Evolutionary conservation across 92 coral and sea anemone species (phyloP), one percentile per base, ranked within the genome.

Genomic region (Zoanthus sansibaricus): DNA sequence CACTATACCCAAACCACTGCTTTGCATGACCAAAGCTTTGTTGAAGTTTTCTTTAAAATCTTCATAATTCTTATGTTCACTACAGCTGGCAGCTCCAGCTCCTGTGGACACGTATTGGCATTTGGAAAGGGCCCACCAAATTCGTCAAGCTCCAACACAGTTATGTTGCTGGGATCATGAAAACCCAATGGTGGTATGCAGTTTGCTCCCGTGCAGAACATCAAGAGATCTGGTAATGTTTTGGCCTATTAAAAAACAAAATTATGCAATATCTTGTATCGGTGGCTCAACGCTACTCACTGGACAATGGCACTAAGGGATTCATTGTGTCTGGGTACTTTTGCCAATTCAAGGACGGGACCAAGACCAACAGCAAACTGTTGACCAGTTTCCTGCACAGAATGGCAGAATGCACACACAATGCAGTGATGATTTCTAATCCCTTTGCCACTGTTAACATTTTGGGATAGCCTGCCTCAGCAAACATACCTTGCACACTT

Each of bases 351-450:
- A 52, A 52, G 58, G 58, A 52, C 58, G 58, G 58, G 58, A 1
- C 1, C 58, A 52, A 52, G 82, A 61, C 82, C 82, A 76, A 76
- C 48, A 52, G 76, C 86, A 86, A 86, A 78, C 64, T 86, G 79
- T 37, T 79, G 86, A 61, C 71, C 87, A n/a, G n/a, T 17, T 86
- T 86, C 78, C 89, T 86, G 64, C 74, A 87, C 51, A 87, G 42
- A 62, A 77, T 87, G 55, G 79, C 78, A 15, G 90, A 87, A 47
- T 87, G 90, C 25, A 87, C 87, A 67, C 90, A 87, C 45, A 78
- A 71, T 78, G 90, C 90, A 18, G 87, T 87, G 46, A 87, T 78
- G 25, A 78, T 87, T 70, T 87, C 90, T 82, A 87, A 78, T 47
- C 52, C 78, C 45, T 87, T 87, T 46, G 75, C 72, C 86, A 87